Evolutionary conservation across 2,888 invertebrate genomes (phyloP), one percentile per base, ranked within the genome.

Genomic region (Eurytoma californica): DNA sequence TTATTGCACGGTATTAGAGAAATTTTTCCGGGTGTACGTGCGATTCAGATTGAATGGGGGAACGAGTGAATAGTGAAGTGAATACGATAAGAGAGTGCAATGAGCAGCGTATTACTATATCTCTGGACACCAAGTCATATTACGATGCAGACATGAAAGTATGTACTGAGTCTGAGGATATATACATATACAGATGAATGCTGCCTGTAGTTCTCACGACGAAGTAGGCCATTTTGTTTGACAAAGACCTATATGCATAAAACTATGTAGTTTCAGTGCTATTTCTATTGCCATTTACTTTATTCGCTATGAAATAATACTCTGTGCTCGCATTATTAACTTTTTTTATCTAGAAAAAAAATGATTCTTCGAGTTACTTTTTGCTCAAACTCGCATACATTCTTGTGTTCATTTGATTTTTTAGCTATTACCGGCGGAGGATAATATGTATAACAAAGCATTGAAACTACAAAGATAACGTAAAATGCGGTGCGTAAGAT

Each of bases 401-500:
- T 65, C 69, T 77, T 80, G 77, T 55, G 75, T 63, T 75, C 28
- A 24, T 65, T 53, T 53, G 28, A 61, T 53, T 63, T 39, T 4
- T 39, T 47, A 57, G 18, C 49, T 30, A 69, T 39, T 51, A 51
- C 18, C 18, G 9, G 49, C 13, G n/a, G 57, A 18, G 16, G 18
- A 51, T 69, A 47, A 24, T 47, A n/a, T 61, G 63, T 61, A 49
- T 20, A 67, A 66, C 18, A 61, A 66, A 73, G 72, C 72, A 74
- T 69, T 77, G 77, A 74, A 77, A 77, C 74, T 66, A 14, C 49
- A 49, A 66, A 30, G 60, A 65, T n/a, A 61, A 68, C 39, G 67
- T 61, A 39, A 39, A 39, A 47, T 63, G 63, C 70, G 80, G 82
- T 74, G 55, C 79, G 70, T 81, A 72, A 76, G 84, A 86, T 87